Conservation (phyloP, 1,140 invertebrate genomes). For the Philaenus spumarius region DNA sequence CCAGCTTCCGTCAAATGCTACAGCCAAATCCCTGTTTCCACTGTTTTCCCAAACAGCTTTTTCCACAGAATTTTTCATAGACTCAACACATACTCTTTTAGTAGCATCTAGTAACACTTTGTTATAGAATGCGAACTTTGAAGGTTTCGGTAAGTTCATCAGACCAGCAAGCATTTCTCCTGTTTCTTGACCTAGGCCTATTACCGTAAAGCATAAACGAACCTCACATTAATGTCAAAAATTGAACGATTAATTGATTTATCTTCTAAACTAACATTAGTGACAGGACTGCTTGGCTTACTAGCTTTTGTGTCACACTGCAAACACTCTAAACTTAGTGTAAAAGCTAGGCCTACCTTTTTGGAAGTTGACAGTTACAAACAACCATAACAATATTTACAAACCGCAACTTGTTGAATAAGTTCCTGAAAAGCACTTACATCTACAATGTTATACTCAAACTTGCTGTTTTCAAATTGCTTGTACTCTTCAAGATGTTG, state of each 20-base stretch:
- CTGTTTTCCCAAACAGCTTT: conserved; percentile 8
- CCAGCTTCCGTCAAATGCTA: conserved; percentile 13
- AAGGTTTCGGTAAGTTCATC: conserved; percentile 1
- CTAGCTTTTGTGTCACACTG: not conserved
- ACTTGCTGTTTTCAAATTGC: not conserved
- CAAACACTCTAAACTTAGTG: conserved; percentile 3
- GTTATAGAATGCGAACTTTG: not conserved
- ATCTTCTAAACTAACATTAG: not conserved
- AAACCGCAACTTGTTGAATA: conserved; percentile 4
- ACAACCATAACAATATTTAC: not conserved
- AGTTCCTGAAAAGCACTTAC: not conserved
- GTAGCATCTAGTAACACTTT: not conserved
- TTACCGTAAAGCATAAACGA: not conserved
- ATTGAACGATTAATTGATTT: not conserved
- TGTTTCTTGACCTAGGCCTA: no score
- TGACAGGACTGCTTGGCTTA: conserved; percentile 1
- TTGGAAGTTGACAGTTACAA: not conserved
- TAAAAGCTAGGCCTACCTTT: not conserved
- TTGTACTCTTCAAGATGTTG: conserved; percentile 3
- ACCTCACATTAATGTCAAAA: not conserved
- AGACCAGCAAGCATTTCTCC: not conserved
- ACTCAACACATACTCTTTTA: not conserved
- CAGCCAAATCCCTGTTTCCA: conserved; percentile 4
- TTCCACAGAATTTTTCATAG: conserved; percentile 5
- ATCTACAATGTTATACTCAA: not conserved